These are phyloP conservation scores for Tursiops truncatus DNA, from an alignment of 2,113 vertebrate genomes.

Conservation along the genomic window DNA sequence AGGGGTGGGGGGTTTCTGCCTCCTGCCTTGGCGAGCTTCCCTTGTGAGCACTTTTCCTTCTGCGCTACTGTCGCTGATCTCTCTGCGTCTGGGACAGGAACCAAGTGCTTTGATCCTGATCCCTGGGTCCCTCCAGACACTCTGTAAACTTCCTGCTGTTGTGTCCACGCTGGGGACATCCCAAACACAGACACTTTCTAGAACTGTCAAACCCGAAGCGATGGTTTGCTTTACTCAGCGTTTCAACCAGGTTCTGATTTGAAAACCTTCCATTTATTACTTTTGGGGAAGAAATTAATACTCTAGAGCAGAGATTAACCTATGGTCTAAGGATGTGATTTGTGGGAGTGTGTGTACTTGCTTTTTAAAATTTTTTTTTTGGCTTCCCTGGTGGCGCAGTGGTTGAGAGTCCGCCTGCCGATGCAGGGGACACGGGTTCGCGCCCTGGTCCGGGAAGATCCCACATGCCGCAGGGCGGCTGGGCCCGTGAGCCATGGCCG, in stretches of 20 bases:
- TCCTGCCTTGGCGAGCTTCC: neutral
- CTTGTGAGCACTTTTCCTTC: neutral
- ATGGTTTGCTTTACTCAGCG: neutral
- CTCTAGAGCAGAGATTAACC: neutral
- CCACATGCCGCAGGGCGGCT: no score
- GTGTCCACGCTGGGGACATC: neutral
- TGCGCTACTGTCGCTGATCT: neutral
- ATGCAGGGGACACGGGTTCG: no score
- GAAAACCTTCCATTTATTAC: neutral
- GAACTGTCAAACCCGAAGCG: neutral
- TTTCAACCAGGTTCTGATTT: neutral
- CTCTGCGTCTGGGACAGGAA: neutral
- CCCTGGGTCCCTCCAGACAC: neutral
- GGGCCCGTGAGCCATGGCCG: no score
- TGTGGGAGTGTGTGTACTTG: neutral
- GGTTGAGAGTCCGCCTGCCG: no score
- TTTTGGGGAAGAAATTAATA: neutral
- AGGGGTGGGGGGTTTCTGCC: neutral
- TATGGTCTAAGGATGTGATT: neutral
- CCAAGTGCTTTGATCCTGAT: neutral
- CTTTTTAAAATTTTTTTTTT: neutral
- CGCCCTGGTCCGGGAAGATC: fast-evolving
- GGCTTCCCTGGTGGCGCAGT: no score
- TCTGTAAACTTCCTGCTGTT: neutral
- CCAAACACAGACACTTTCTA: neutral